Evolutionary conservation across 2,113 vertebrate species (phyloP), one percentile per base, ranked within the genome.

Genomic region (Chunga burmeisteri): DNA sequence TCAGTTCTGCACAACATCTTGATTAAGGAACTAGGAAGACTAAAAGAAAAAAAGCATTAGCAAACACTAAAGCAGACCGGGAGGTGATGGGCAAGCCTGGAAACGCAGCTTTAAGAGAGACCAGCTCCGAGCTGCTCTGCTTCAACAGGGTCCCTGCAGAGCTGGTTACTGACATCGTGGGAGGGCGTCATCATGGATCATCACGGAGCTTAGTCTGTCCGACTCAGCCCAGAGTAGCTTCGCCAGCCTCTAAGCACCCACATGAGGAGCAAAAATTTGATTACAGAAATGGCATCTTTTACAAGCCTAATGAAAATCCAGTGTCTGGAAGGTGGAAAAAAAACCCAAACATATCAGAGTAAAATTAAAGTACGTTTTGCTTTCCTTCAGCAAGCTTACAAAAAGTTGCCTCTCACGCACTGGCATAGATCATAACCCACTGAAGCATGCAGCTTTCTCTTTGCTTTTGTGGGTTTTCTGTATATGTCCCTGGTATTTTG

Each of bases 161-260:
- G 47, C n/a, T n/a, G 32, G 7, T n/a, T 77, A 53, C 0, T 36
- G 65, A 38, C 26, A 53, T 58, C 55, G 8, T 1, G 10, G 42
- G 9, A 52, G 4, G 12, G 8, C 36, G 11, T 56, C 25, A 38
- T 38, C 38, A 38, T 38, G 38, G 38, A 38, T 38, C 38, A 38
- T 21, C 16, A 4, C 0, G 0, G 40, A 25, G 16, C 62, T 68
- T 6, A 0, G 3, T 9, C 61, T 44, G 4, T 16, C 49, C 11
- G 8, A 10, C 46, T 32, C 47, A 38, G 30, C 29, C 30, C 58
- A 22, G 15, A 44, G 47, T 23, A 53, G 50, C 25, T 63, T 78
- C 46, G 44, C 16, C 53, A 44, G 40, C 46, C 44, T 36, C 50
- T 29, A 67, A 34, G 53, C 49, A 58, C 4, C 15, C 38, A 11